Conservation (phyloP, 2,888 invertebrate species). For the Cataglyphis rosenhaueri region DNA sequence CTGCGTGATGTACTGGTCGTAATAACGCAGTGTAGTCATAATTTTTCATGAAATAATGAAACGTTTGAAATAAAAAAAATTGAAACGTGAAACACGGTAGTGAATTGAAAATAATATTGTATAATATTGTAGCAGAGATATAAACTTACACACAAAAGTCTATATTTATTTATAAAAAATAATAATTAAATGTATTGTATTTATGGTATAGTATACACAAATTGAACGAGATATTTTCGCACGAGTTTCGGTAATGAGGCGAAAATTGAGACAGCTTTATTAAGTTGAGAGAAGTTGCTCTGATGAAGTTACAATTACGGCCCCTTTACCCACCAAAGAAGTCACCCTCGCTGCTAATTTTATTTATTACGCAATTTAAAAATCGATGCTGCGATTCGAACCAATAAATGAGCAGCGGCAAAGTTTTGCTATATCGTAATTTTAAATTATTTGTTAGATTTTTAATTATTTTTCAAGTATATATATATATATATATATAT, state of each 20-base stretch:
- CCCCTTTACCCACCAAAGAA: constrained; percentile 71
- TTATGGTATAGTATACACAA: constrained; percentile 52
- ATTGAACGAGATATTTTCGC: constrained; percentile 80
- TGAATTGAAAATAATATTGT: constrained; percentile 15
- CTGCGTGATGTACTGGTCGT: constrained; percentile 65
- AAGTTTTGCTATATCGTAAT: constrained; percentile 13
- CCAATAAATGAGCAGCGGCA: constrained; percentile 65
- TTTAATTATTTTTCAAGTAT: constrained; percentile 15
- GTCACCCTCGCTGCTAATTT: constrained; percentile 83
- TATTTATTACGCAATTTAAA: constrained; percentile 85
- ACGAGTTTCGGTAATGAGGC: constrained; percentile 81
- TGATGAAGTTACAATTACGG: constrained; percentile 82
- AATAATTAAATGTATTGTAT: not conserved
- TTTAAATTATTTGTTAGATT: not conserved
- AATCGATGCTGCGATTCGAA: constrained; percentile 81
- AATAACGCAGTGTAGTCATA: constrained; percentile 68
- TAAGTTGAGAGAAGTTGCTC: constrained; percentile 83
- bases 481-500: no score
- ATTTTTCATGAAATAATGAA: constrained; percentile 73
- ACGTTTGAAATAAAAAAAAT: constrained; percentile 53
- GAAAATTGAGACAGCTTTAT: constrained; percentile 85
- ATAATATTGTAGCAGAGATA: not conserved
- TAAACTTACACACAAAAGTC: not conserved
- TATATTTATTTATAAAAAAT: constrained; percentile 12
- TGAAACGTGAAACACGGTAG: not conserved